Base-by-base conservation (phyloP, 2,888 invertebrate species). In the Ramazzottius varieornatus region DNA sequence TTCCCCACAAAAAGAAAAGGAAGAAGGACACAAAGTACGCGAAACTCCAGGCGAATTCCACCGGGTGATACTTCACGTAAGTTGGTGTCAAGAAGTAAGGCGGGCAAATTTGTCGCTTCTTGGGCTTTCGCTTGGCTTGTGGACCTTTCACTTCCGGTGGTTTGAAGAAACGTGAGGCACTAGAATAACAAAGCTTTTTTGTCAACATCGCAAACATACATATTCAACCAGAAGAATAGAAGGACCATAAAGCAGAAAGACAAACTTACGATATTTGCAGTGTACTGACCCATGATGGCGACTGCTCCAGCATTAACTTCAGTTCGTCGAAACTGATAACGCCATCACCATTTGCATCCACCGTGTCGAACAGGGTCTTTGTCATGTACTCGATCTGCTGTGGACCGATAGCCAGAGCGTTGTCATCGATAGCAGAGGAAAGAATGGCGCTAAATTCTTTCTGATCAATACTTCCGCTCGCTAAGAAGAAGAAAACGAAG, bases 401-500 rank as follows among this genome's bases (percentile, higher is more conserved):
- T 1, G 71, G 71, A 1, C 70, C 71, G 24, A 72, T 67, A 4
- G 69, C 68, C 8, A 73, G 68, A 0, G 71, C 71, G 63, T 72
- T 72, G 67, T 73, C 73, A 32, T 71, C 71, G 69, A 71, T 70
- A 65, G 73, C 73, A 0, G 72, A 71, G 65, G 69, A 67, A 16
- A 73, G 66, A 2, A 72, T 72, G 1, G 69, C 70, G 63, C 66
- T 69, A 32, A 73, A 66, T 65, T 73, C 73, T 2, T 71, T 70
- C 20, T 68, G 65, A 46, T 71, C 72, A 2, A 73, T 71, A 2
- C 67, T 68, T 2, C 72, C 72, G 65, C 69, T 70, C 0, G 70
- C 73, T 73, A 66, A 16, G 65, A 46, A 33, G 29, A 4, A 24
- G 40, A 40, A 40, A 8, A 40, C 8, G 8, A n/a, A n/a, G n/a